Conservation (phyloP, 2,888 invertebrate genomes). For the Pristionchus japonicus region DNA sequence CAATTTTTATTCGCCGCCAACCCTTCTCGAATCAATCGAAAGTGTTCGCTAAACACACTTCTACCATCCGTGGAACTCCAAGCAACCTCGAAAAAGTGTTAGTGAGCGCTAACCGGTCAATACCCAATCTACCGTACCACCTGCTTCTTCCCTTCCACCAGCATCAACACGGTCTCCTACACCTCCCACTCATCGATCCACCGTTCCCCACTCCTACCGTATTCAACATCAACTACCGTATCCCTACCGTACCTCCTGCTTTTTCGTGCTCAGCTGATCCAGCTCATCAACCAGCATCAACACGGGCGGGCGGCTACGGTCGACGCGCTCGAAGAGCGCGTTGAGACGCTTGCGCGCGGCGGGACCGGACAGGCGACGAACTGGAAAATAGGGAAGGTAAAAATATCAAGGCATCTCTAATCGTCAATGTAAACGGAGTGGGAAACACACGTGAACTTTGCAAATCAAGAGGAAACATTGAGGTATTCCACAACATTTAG, state of each 20-base stretch:
- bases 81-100: no score
- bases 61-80: no score
- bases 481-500: no score
- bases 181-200: background rate
- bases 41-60: no score
- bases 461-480: no score
- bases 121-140: background rate
- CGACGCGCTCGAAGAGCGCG: slow-evolving; percentile 56
- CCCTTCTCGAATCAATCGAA: no score
- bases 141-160: background rate
- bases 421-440: no score
- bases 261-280: slow-evolving; percentile 70
- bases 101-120: no score
- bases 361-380: slow-evolving; percentile 49
- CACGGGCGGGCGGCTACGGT: slow-evolving; percentile 76
- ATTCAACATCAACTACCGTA: background rate
- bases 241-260: slow-evolving; percentile 63
- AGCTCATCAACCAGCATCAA: slow-evolving; percentile 88
- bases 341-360: slow-evolving; percentile 63
- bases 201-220: no score
- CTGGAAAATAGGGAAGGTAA: background rate
- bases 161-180: background rate
- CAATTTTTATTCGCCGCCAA: background rate
- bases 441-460: no score
- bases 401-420: background rate